Evolutionary conservation across 2,888 invertebrate genomes (phyloP), one percentile per base, ranked within the genome.

Genomic region (Serripes groenlandicus): DNA sequence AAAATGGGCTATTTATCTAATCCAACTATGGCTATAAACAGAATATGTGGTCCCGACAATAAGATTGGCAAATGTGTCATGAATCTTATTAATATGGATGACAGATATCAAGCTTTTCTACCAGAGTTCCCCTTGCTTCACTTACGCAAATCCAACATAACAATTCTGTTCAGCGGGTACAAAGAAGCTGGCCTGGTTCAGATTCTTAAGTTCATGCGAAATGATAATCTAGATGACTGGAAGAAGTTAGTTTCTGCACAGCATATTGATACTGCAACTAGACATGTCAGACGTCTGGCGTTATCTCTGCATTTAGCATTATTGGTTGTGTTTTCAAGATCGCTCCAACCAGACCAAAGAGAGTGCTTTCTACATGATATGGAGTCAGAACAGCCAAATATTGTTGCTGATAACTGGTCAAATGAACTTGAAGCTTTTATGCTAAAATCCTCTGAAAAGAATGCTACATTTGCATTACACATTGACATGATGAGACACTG

Each of bases 401-500:
- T 21, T 1, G 37, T 26, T 7, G 35, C 66, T 30, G 0, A 21
- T 18, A 76, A 69, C 62, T 84, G 81, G 84, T 49, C 62, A 7
- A 26, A 26, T 9, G 5, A 30, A 26, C 78, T 66, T 37, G 3
- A 35, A 18, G 30, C 73, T 7, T 84, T 74, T 52, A 11, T 81
- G 35, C 56, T 34, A 3, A 2, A 75, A 32, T 73, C 78, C 4
- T 52, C 26, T 3, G 21, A 60, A 64, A n/a, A 54, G 11, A 85
- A 81, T 76, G 70, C 52, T 7, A 85, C 85, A 26, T 85, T 85
- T 78, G 71, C 81, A 1, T 35, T 79, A 2, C 84, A 84, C 37
- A 26, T 64, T 15, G 81, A 84, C 62, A 81, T 81, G 78, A 75
- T 84, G 84, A 30, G 35, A 18, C 88, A 86, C 23, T 86, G 84